These are phyloP conservation scores for Antechinus flavipes DNA, from an alignment of 2,113 vertebrate species.

Conservation along the genomic window DNA sequence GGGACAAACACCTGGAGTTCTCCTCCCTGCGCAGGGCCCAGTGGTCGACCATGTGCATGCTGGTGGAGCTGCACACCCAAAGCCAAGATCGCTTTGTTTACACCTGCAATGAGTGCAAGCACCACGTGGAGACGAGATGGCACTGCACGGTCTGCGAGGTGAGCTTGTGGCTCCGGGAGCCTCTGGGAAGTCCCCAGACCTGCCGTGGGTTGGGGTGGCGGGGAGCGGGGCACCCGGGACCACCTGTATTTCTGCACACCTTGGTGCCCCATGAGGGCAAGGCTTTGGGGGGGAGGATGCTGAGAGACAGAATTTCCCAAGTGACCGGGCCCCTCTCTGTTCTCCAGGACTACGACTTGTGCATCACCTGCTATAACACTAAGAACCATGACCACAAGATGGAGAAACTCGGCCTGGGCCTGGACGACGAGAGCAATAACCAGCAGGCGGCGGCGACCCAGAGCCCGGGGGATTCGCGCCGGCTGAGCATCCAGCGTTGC, in stretches of 20 bases:
- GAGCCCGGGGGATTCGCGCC: conserved; percentile 96
- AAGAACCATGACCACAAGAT: conserved; percentile 99
- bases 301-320: background rate
- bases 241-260: too few species aligned
- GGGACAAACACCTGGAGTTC: conserved; percentile 99
- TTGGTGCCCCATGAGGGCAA: accelerated
- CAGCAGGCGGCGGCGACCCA: conserved; percentile 93
- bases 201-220: accelerated
- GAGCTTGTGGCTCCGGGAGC: conserved; percentile 48
- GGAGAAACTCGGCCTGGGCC: conserved; percentile 96
- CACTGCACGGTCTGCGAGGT: conserved; percentile 99
- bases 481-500: conserved; percentile 97
- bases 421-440: conserved; percentile 96
- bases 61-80: conserved; percentile 98
- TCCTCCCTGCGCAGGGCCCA: conserved; percentile 94
- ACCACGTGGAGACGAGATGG: conserved; percentile 97
- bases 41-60: conserved; percentile 99
- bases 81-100: conserved; percentile 99
- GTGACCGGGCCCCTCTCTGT: background rate
- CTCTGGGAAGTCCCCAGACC: too few species aligned
- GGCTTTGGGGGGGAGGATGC: too few species aligned
- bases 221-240: too few species aligned
- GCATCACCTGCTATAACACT: conserved; percentile 97
- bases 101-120: conserved; percentile 98
- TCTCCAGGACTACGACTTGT: conserved; percentile 96